A percentile compares a stretch with the other conserved stretches of the same genome.
These are phyloP conservation scores for Agrotis segetum DNA, from an alignment of 2,888 invertebrate genomes.

Conservation along the genomic window DNA sequence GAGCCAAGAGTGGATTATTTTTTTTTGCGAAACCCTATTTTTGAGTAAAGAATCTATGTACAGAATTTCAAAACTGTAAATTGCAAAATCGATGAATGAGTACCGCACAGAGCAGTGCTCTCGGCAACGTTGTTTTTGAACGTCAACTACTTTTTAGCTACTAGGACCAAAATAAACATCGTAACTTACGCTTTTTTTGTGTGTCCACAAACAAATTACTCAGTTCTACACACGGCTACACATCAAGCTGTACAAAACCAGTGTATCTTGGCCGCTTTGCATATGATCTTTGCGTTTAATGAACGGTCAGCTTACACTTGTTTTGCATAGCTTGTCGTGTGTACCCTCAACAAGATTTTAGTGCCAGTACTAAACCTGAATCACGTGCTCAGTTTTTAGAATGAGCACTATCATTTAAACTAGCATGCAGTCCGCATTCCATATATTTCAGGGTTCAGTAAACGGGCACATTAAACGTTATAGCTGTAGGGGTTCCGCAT, in stretches of 20 bases:
- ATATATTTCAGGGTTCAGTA: slow-evolving; percentile 39
- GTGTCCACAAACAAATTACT: slow-evolving; percentile 15
- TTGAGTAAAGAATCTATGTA: too few relatives aligned
- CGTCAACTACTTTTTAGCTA: neutral
- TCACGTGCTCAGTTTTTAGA: slow-evolving; percentile 50
- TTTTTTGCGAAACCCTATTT: neutral
- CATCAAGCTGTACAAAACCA: too few relatives aligned
- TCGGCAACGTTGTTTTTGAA: neutral
- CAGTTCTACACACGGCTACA: neutral
- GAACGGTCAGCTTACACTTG: too few relatives aligned
- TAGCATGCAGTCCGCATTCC: slow-evolving; percentile 27
- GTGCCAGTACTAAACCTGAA: slow-evolving; percentile 40
- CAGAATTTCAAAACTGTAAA: too few relatives aligned
- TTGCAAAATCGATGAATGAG: too few relatives aligned
- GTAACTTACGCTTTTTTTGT: slow-evolving; percentile 8
- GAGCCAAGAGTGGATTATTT: neutral
- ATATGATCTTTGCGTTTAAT: too few relatives aligned
- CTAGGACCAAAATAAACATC: slow-evolving; percentile 5
- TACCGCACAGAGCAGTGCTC: too few relatives aligned
- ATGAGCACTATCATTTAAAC: slow-evolving; percentile 40
- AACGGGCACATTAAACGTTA: slow-evolving; percentile 44
- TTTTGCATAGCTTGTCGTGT: too few relatives aligned
- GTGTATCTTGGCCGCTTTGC: too few relatives aligned
- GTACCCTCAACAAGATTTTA: slow-evolving; percentile 17
- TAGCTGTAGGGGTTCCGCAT: slow-evolving; percentile 35